Evolutionary conservation across 2,797 vertebrate genomes (phyloP).

Genomic region (Danio kyathit): DNA sequence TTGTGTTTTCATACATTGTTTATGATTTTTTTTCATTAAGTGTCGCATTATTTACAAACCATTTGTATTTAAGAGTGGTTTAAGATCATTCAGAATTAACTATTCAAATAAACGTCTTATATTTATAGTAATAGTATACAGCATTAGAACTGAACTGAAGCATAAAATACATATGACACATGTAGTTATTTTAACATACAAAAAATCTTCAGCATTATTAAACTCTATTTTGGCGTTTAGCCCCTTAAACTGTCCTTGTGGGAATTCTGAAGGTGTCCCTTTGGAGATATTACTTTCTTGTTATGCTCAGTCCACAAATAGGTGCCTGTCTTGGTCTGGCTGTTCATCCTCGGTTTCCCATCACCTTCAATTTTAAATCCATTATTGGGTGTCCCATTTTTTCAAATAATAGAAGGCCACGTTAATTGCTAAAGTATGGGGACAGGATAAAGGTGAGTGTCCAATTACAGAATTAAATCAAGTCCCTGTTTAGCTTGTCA

Average conservation of each 20-base stretch:
- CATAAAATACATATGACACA: no score
- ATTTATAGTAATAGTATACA: no score
- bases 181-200: no score
- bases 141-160: no score
- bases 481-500: constrained; percentile 79
- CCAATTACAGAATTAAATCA: constrained; percentile 85
- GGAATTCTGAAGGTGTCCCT: constrained; percentile 41
- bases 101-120: no score
- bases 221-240: constrained; percentile 39
- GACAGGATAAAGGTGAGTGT: constrained; percentile 77
- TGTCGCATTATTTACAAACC: no score
- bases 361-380: constrained; percentile 79
- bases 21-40: no score
- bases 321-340: constrained; percentile 49
- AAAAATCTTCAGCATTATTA: no score
- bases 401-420: constrained; percentile 76
- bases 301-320: constrained; percentile 59
- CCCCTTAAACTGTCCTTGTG: constrained; percentile 21
- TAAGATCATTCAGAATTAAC: no score
- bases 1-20: no score
- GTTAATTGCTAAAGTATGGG: constrained; percentile 81
- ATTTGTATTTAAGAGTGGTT: no score
- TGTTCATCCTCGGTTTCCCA: constrained; percentile 68
- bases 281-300: constrained; percentile 43
- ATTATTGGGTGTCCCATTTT: constrained; percentile 74